These are phyloP conservation scores for Radopholus similis DNA, from an alignment of 1,140 invertebrate species.

Conservation along the genomic window DNA sequence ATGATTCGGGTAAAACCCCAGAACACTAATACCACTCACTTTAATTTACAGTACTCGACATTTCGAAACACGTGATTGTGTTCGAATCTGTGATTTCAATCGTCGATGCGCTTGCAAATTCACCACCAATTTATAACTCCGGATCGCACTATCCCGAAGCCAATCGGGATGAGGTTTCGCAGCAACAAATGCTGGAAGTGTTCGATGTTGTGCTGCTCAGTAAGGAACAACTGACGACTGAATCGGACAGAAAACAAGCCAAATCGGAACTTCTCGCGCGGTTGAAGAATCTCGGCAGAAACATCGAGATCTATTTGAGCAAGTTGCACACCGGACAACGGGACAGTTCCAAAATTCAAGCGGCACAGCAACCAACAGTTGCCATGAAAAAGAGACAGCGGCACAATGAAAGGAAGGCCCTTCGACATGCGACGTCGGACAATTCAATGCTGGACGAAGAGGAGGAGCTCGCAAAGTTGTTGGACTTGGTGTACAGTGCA, in stretches of 20 bases:
- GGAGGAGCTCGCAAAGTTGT: conserved; percentile 50
- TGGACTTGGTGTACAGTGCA: not conserved
- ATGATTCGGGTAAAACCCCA: conserved; percentile 75
- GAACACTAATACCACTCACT: not conserved
- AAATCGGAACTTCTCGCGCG: conserved; percentile 33
- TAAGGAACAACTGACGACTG: too few relatives aligned
- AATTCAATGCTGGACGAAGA: conserved; percentile 64
- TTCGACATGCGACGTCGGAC: not conserved
- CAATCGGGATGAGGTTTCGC: conserved; percentile 9
- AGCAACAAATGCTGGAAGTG: not conserved
- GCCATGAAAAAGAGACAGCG: too few relatives aligned
- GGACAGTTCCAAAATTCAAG: not conserved
- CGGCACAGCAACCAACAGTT: too few relatives aligned
- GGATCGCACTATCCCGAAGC: not conserved
- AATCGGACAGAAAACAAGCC: too few relatives aligned
- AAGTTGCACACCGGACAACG: conserved; percentile 40
- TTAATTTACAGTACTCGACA: conserved; percentile 72
- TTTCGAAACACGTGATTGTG: conserved; percentile 72
- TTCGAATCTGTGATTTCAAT: conserved; percentile 23
- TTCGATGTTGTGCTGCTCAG: conserved; percentile 1
- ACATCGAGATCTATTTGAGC: conserved; percentile 82
- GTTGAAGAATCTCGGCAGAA: conserved; percentile 78
- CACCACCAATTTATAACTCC: not conserved
- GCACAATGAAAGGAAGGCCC: conserved; percentile 3
- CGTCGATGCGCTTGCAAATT: conserved; percentile 13